Conservation (phyloP, 2,888 invertebrate species). For the Drosophila birchii region DNA sequence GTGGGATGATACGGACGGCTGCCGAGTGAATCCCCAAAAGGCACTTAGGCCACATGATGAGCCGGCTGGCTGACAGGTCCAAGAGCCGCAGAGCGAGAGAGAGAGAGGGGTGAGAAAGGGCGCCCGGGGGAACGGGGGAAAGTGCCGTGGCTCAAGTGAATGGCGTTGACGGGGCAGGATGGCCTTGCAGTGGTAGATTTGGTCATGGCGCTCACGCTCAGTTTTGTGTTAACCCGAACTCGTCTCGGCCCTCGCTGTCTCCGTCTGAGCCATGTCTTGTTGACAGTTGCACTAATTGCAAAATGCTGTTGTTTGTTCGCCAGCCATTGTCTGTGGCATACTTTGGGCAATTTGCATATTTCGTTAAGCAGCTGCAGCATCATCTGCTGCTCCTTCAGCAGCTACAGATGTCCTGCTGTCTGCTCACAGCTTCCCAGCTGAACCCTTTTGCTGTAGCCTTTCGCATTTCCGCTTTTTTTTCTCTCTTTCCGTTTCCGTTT, state of each 20-base stretch:
- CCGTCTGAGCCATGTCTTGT: conserved; percentile 48
- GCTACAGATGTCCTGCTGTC: conserved; percentile 23
- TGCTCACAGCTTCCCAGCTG: not conserved
- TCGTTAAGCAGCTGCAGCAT: conserved; percentile 65
- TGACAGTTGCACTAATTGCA: conserved; percentile 80
- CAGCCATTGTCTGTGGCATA: conserved; percentile 56
- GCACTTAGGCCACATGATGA: conserved; percentile 65
- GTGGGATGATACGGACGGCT: not conserved
- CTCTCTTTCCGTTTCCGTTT: not conserved
- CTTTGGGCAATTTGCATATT: conserved; percentile 76
- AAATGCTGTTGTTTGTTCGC: conserved; percentile 74
- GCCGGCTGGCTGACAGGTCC: conserved; percentile 54
- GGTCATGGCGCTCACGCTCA: conserved; percentile 29
- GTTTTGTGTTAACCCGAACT: not conserved
- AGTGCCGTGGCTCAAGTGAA: conserved; percentile 14
- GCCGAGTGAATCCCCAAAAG: conserved; percentile 35
- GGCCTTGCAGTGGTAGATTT: conserved; percentile 33
- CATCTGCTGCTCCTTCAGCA: conserved; percentile 39
- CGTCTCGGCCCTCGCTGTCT: not conserved
- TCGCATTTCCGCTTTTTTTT: not conserved
- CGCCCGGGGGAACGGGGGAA: not conserved
- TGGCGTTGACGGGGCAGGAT: conserved; percentile 40
- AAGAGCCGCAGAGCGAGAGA: not conserved
- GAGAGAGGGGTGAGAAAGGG: not conserved
- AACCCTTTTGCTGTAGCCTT: conserved; percentile 6